phyloP scores from a whole-genome alignment of 2,113 vertebrate species.

The Sylvietta virens region DNA sequence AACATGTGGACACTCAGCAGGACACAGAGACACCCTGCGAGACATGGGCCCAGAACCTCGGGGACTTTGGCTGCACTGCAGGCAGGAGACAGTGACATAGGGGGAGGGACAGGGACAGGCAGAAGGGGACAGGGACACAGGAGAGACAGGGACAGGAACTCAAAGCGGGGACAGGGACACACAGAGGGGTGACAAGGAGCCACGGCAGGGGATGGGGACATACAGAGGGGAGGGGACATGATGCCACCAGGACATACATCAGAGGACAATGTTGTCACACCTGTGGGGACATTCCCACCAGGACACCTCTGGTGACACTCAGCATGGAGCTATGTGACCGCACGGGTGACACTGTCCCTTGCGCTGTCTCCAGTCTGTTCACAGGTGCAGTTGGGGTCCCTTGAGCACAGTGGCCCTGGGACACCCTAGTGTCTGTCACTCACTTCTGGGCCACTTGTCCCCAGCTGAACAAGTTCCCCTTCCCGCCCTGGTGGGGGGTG shows the following conservation, averaged over 20 bases:
- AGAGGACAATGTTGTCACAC: not conserved
- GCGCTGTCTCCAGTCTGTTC: not conserved
- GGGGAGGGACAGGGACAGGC: not conserved
- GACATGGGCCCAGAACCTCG: not conserved
- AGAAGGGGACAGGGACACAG: not conserved
- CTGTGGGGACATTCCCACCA: fast-evolving
- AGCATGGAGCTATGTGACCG: fast-evolving
- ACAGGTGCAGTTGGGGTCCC: not conserved
- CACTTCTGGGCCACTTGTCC: conserved; percentile 55
- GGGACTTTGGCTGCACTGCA: not conserved
- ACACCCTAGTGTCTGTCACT: not conserved
- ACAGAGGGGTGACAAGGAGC: not conserved
- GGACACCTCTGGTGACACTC: not conserved
- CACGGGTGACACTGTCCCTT: not conserved
- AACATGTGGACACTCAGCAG: too few species aligned
- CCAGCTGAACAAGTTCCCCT: conserved; percentile 51
- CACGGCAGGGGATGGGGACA: too few species aligned
- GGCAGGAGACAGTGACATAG: too few species aligned
- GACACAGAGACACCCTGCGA: too few species aligned
- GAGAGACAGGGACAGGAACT: not conserved
- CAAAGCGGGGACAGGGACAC: not conserved
- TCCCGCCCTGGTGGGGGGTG: not conserved
- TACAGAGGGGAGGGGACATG: not conserved
- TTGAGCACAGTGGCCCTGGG: not conserved
- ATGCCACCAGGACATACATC: not conserved